Evolutionary conservation across 1,140 invertebrate species (phyloP).

Genomic region (Chironomus striatipennis): DNA sequence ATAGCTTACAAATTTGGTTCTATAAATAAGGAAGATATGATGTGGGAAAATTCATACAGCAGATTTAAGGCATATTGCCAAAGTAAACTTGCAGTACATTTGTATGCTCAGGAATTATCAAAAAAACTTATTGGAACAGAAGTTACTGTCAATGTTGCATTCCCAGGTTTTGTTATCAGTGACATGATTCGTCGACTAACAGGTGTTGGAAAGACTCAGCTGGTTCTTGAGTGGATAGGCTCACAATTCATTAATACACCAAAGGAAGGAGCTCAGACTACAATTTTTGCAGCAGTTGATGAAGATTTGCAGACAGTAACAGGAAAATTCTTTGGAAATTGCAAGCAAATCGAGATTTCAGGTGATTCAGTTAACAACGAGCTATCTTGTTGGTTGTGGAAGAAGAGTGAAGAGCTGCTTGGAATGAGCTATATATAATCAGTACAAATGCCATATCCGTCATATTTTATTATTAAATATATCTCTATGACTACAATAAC

Average conservation of each 20-base stretch:
- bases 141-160: neutral
- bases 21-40: no score
- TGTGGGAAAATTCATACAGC: no score
- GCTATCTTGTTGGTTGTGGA: neutral
- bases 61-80: no score
- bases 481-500: neutral
- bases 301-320: neutral
- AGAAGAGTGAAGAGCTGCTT: neutral
- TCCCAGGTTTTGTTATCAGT: neutral
- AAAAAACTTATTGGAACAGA: no score
- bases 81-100: no score
- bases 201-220: neutral
- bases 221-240: constrained; percentile 38
- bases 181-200: neutral
- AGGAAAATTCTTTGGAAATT: neutral
- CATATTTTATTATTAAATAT: neutral
- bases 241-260: neutral
- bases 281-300: constrained; percentile 23
- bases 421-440: neutral
- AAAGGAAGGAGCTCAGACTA: neutral
- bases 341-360: neutral
- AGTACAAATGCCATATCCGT: no score
- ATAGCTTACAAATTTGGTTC: no score
- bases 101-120: no score
- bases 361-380: neutral